Evolutionary conservation across 37 sponge, comb jelly and placozoan species (phyloP).

Genomic region (Bolinopsis microptera): DNA sequence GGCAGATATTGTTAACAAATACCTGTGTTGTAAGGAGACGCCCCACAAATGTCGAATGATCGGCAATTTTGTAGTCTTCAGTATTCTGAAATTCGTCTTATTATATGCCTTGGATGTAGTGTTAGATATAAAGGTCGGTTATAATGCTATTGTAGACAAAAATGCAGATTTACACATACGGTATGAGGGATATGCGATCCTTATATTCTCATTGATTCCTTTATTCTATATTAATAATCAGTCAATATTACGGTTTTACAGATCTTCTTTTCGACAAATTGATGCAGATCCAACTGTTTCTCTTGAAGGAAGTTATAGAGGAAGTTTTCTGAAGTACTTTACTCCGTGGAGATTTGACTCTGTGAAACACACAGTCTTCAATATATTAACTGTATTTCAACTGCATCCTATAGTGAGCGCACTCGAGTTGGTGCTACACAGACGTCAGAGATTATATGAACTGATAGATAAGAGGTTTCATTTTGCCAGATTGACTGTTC

Average conservation of each 20-base stretch:
- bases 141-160: neutral
- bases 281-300: neutral
- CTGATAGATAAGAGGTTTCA: neutral
- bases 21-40: neutral
- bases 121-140: neutral
- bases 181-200: neutral
- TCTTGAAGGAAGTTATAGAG: neutral
- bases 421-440: neutral
- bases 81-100: neutral
- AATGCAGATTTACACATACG: neutral
- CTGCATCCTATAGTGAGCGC: neutral
- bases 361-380: neutral
- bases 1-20: neutral
- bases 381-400: neutral
- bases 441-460: neutral
- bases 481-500: neutral
- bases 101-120: neutral
- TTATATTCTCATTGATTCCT: neutral
- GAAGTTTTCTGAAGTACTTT: neutral
- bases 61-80: neutral
- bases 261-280: neutral
- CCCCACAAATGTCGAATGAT: neutral
- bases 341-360: slow-evolving; percentile 18
- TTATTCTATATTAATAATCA: neutral
- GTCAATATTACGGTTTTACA: neutral